Base-by-base conservation (phyloP, 2,888 invertebrate species). In the Odiellus spinosus region DNA sequence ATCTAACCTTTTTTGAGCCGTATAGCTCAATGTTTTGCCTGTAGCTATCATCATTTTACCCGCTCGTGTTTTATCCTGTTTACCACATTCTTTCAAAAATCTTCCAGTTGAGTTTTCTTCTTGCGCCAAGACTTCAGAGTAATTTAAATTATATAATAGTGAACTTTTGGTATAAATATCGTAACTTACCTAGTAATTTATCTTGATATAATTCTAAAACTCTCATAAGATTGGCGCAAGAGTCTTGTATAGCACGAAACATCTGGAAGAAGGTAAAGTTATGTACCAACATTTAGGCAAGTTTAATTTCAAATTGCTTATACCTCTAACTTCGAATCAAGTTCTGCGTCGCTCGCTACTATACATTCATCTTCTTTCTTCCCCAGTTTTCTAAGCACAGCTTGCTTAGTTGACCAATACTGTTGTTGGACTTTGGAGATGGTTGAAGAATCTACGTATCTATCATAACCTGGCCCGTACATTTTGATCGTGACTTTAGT, bases 381-480 rank as follows among this genome's bases (percentile, higher is more conserved):
- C 32, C 93, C 93, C 43, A 96, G 71, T 70, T 88, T 93, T 61
- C 86, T 76, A 56, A 87, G 77, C 40, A 96, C 82, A 48, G 85
- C 81, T 68, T 95, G 95, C 65, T 95, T 96, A 6, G 96, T 95
- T 47, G 95, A 83, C 95, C 95, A 98, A 68, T 87, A 96, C 58
- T 91, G 90, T 68, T 93, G 87, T 66, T 90, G 87, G 78, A 93
- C 80, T 63, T 76, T 76, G 15, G 69, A 67, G 10, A 52, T 32
- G 38, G 52, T 46, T 36, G 50, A 50, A 14, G 52, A 50, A 41
- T 52, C 52, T 32, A 43, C 50, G 45, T 49, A 47, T 34, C 45
- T 35, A 8, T 32, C 42, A 42, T 42, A 42, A 15, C 15, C 32
- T 26, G 14, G 20, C 10, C 26, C 32, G n/a, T 44, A 44, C 12